Conservation (phyloP, 2,113 vertebrate species). For the Peromyscus californicus region DNA sequence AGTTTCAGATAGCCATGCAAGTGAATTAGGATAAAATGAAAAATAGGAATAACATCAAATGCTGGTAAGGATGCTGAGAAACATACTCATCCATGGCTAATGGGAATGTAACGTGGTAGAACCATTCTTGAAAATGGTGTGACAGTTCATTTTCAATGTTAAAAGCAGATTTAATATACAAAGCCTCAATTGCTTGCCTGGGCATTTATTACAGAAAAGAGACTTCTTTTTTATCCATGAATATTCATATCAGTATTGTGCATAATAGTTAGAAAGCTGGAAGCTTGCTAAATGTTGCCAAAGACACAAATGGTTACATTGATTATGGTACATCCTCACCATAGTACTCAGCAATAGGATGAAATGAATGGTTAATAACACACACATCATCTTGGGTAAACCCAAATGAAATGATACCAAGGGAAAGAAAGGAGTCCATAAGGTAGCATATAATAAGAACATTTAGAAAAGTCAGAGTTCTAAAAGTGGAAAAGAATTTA, state of each 20-base stretch:
- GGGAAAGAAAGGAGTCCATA: not conserved
- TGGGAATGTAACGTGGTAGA: not conserved
- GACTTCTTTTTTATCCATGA: not conserved
- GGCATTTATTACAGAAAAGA: conserved; percentile 24
- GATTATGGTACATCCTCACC: not conserved
- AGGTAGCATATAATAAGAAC: not conserved
- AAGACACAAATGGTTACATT: not conserved
- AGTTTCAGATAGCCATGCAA: conserved; percentile 22
- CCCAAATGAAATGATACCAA: not conserved
- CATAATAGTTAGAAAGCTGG: conserved; percentile 19
- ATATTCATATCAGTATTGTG: conserved; percentile 34
- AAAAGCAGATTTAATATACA: not conserved
- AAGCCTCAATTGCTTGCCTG: not conserved
- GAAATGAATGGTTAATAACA: not conserved
- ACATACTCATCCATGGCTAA: not conserved
- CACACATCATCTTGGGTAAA: not conserved
- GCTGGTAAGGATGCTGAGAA: conserved; percentile 1
- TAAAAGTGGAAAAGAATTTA: not conserved
- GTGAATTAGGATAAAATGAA: conserved; percentile 33
- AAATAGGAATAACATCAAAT: conserved; percentile 12
- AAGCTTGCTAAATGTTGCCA: not conserved
- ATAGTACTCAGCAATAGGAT: not conserved
- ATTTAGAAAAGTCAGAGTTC: conserved; percentile 8
- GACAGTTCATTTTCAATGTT: not conserved
- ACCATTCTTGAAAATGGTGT: not conserved